Evolutionary conservation across 2,113 vertebrate species (phyloP).

Genomic region (Chaenogobius annularis): DNA sequence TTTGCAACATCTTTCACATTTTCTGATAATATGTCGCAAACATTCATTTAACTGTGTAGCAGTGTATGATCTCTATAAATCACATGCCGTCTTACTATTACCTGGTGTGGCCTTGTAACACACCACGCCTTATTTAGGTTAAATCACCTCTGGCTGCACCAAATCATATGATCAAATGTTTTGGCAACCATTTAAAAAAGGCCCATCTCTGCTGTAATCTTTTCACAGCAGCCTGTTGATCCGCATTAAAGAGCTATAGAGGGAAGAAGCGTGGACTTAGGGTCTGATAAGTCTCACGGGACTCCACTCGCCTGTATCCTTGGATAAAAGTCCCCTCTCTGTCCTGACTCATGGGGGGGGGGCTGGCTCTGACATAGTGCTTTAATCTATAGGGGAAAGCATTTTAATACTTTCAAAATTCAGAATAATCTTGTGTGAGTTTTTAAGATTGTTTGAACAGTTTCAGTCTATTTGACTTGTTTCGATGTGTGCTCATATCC

Average conservation of each 20-base stretch:
- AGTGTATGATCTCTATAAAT: too few relatives aligned
- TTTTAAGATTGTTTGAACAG: neutral
- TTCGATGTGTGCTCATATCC: neutral
- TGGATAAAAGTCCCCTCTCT: constrained; percentile 12
- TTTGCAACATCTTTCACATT: too few relatives aligned
- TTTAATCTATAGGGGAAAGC: too few relatives aligned
- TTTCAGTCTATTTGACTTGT: neutral
- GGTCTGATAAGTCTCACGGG: constrained; percentile 9
- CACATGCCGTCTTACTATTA: too few relatives aligned
- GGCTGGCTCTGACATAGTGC: constrained; percentile 4
- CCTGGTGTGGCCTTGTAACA: too few relatives aligned
- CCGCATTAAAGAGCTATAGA: constrained; percentile 6
- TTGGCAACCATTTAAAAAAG: neutral
- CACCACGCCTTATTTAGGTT: too few relatives aligned
- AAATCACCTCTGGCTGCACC: too few relatives aligned
- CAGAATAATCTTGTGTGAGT: neutral
- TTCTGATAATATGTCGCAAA: too few relatives aligned
- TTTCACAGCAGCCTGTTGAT: neutral
- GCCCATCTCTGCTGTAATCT: neutral
- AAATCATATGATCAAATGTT: too few relatives aligned
- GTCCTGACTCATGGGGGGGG: neutral
- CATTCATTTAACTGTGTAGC: too few relatives aligned
- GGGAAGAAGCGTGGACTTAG: neutral
- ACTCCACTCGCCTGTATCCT: constrained; percentile 20
- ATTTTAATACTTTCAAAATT: too few relatives aligned